Conservation (phyloP, 2,113 vertebrate species). For the Lontra canadensis region DNA sequence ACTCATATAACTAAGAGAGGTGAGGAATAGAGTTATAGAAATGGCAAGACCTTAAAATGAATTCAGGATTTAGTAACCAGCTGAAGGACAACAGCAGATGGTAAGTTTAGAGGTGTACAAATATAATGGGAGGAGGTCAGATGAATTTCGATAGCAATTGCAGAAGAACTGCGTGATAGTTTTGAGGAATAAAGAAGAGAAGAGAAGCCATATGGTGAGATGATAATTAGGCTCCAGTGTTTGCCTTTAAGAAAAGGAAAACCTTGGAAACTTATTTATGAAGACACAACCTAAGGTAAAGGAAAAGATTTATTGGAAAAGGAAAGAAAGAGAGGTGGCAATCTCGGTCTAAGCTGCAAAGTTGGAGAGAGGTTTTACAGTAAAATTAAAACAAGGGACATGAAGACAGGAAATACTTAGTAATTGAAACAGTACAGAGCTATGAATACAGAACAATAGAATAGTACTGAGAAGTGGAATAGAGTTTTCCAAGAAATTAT, state of each 20-base stretch:
- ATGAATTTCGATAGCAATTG: constrained; percentile 53
- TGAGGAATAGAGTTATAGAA: constrained; percentile 63
- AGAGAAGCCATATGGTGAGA: constrained; percentile 70
- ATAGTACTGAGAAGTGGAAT: background rate
- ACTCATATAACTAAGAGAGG: constrained; percentile 52
- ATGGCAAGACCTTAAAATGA: constrained; percentile 67
- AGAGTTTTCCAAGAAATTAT: background rate
- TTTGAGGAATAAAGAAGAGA: constrained; percentile 71
- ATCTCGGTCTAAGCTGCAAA: background rate
- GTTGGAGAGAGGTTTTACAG: constrained; percentile 4
- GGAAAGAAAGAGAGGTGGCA: constrained; percentile 16
- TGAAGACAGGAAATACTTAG: background rate
- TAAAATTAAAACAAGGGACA: constrained; percentile 40
- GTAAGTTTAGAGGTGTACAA: constrained; percentile 61
- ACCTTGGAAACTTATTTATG: constrained; percentile 55
- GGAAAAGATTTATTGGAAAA: constrained; percentile 48
- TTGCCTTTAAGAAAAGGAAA: constrained; percentile 73
- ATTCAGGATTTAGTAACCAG: constrained; percentile 66
- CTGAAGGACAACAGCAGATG: constrained; percentile 73
- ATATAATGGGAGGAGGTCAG: constrained; percentile 67
- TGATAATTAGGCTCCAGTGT: constrained; percentile 67
- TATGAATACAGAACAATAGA: background rate
- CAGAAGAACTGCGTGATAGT: constrained; percentile 64
- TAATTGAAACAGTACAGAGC: constrained; percentile 7
- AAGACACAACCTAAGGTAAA: constrained; percentile 51